phyloP scores from a whole-genome alignment of 2,888 invertebrate species.

The Eupithecia exiguata region DNA sequence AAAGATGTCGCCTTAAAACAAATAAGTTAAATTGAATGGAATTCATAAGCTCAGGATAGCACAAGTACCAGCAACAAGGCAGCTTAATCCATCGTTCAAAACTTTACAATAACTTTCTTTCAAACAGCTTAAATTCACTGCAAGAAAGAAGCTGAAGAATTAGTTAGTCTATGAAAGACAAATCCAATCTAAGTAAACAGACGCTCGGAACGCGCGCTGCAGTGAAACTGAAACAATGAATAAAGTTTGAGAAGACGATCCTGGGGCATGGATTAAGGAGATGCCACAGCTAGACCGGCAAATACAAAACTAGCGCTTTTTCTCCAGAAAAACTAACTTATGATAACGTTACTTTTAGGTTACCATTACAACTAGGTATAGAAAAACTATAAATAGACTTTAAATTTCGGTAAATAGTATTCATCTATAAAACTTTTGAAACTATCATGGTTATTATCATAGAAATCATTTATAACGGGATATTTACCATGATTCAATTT shows the following conservation, averaged over 20 bases:
- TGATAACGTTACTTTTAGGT: not conserved
- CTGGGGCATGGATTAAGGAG: constrained; percentile 52
- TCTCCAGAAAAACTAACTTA: not conserved
- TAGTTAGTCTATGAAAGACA: constrained; percentile 58
- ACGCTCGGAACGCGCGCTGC: constrained; percentile 52
- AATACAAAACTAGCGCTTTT: not conserved
- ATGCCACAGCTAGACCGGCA: constrained; percentile 1
- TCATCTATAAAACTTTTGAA: too few relatives aligned
- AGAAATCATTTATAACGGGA: too few relatives aligned
- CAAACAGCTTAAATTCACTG: constrained; percentile 44
- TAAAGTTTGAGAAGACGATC: constrained; percentile 68
- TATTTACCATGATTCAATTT: too few relatives aligned
- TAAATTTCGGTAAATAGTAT: too few relatives aligned
- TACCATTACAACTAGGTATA: too few relatives aligned
- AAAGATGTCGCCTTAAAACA: not conserved
- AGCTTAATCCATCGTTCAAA: constrained; percentile 42
- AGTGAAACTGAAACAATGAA: constrained; percentile 74
- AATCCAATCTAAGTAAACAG: constrained; percentile 69
- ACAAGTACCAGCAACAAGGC: constrained; percentile 31
- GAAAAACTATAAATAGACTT: too few relatives aligned
- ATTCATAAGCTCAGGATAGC: constrained; percentile 17
- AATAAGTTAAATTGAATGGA: constrained; percentile 11
- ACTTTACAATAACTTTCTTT: constrained; percentile 38
- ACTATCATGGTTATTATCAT: too few relatives aligned
- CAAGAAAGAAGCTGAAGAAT: constrained; percentile 53